These are phyloP conservation scores for Pegoplata infirma DNA, from an alignment of 2,888 invertebrate species.

Conservation along the genomic window DNA sequence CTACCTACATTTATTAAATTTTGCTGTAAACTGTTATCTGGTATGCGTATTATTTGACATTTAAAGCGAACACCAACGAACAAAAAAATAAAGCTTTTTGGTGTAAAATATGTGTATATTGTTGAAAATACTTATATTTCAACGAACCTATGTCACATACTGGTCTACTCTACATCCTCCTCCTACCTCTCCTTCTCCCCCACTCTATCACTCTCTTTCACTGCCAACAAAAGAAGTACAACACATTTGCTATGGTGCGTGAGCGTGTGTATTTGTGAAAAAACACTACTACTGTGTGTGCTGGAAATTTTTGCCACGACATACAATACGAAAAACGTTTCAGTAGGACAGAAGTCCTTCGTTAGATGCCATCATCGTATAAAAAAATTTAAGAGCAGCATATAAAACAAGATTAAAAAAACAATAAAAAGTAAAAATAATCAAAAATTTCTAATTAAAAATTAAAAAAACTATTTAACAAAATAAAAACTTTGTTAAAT, in stretches of 20 bases:
- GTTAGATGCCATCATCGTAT: slow-evolving; percentile 76
- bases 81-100: slow-evolving; percentile 12
- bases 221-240: not conserved
- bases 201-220: too few species aligned
- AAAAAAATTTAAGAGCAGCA: slow-evolving; percentile 38
- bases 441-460: slow-evolving; percentile 8
- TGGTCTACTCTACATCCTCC: not conserved
- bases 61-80: slow-evolving; percentile 11
- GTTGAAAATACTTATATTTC: not conserved
- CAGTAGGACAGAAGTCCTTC: slow-evolving; percentile 78
- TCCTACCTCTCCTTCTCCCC: not conserved
- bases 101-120: not conserved
- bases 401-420: too few species aligned
- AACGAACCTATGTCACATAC: slow-evolving; percentile 21
- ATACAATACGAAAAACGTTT: slow-evolving; percentile 64
- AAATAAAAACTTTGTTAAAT: slow-evolving; percentile 1
- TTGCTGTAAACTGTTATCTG: slow-evolving; percentile 3
- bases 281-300: slow-evolving; percentile 56
- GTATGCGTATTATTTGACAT: slow-evolving; percentile 50
- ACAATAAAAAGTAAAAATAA: slow-evolving; percentile 37
- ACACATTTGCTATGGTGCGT: slow-evolving; percentile 31
- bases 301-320: slow-evolving; percentile 57
- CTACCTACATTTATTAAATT: not conserved
- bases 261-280: slow-evolving; percentile 45
- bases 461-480: too few species aligned